phyloP scores from a whole-genome alignment of 2,888 invertebrate species.

The Rugalucina vietnamica region DNA sequence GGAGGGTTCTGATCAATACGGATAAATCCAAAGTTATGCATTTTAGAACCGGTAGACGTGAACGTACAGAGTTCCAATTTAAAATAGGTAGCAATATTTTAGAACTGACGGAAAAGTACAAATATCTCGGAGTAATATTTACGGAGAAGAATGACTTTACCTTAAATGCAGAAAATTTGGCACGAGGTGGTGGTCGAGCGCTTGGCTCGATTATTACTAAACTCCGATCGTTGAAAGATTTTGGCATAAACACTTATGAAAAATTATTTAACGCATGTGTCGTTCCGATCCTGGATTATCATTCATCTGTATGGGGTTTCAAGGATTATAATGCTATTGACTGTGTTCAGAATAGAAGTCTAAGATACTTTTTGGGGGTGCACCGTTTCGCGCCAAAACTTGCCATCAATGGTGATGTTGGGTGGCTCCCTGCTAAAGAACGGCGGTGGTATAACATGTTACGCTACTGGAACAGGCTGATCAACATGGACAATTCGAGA shows the following conservation, averaged over 20 bases:
- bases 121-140: constrained; percentile 12
- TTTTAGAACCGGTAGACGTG: constrained; percentile 15
- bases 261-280: constrained; percentile 47
- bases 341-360: constrained; percentile 27
- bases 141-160: constrained; percentile 13
- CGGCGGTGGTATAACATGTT: constrained; percentile 21
- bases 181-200: constrained; percentile 34
- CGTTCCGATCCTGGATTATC: constrained; percentile 27
- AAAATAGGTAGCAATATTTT: not conserved
- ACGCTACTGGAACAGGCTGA: constrained; percentile 37
- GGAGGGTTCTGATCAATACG: constrained; percentile 35
- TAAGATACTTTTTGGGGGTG: constrained; percentile 39
- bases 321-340: constrained; percentile 25
- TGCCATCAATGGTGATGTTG: constrained; percentile 36
- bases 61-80: not conserved
- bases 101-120: not conserved
- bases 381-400: constrained; percentile 19
- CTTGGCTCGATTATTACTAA: constrained; percentile 33
- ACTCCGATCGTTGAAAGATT: constrained; percentile 32
- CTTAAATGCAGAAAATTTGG: not conserved
- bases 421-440: constrained; percentile 32
- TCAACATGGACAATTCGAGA: too few relatives aligned
- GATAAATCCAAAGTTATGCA: constrained; percentile 33
- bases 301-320: constrained; percentile 42
- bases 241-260: constrained; percentile 32